Evolutionary conservation across 2,888 invertebrate genomes (phyloP).

Genomic region (Cataglyphis altisquamis): DNA sequence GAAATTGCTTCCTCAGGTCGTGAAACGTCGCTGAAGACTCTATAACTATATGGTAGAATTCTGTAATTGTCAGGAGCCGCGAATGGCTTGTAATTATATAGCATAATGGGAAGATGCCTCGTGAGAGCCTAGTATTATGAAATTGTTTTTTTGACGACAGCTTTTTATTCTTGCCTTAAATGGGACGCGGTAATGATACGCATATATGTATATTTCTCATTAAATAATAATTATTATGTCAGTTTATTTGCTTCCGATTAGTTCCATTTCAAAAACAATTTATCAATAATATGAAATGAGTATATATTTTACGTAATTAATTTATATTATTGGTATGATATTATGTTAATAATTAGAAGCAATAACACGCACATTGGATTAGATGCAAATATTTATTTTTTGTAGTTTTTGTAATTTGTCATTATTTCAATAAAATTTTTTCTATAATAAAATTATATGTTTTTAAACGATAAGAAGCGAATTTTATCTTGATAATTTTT

Average conservation of each 20-base stretch:
- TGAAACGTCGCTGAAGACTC: slow-evolving; percentile 25
- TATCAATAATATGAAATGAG: background rate
- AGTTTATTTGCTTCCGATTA: background rate
- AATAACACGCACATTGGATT: background rate
- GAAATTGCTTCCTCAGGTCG: slow-evolving; percentile 30
- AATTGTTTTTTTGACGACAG: slow-evolving; percentile 40
- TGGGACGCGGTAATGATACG: background rate
- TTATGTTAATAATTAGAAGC: background rate
- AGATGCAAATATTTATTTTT: background rate
- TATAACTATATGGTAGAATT: slow-evolving; percentile 1
- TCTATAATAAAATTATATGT: background rate
- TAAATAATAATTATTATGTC: background rate
- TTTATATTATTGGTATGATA: background rate
- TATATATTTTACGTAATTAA: slow-evolving; percentile 17
- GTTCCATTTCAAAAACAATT: background rate
- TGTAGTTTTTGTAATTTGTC: background rate
- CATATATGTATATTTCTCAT: background rate
- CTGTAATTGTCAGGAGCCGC: slow-evolving; percentile 30
- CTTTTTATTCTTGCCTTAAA: slow-evolving; percentile 24
- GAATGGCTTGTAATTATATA: slow-evolving; percentile 33
- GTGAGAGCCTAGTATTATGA: slow-evolving; percentile 46
- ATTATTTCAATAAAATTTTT: background rate
- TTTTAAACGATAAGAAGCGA: background rate
- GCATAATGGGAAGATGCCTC: slow-evolving; percentile 37
- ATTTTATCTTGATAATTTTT: background rate